Conservation (phyloP, 92 coral and sea anemone species). For the Chrysogorgia sp. region DNA sequence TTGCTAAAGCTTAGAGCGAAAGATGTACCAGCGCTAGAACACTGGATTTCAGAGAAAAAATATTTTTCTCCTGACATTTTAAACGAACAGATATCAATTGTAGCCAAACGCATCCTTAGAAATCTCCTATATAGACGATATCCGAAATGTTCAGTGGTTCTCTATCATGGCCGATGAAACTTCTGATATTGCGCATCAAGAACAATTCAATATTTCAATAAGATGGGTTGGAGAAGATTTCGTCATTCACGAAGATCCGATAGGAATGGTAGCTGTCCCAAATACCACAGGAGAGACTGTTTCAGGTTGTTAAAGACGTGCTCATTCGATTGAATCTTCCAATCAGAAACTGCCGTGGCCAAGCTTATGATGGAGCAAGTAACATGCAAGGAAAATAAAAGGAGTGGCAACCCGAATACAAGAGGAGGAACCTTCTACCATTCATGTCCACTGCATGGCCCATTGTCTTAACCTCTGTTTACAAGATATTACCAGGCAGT, state of each 20-base stretch:
- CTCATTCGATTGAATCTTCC: too few species aligned
- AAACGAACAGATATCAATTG: conserved; percentile 16
- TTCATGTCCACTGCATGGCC: conserved; percentile 31
- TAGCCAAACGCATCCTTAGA: conserved; percentile 22
- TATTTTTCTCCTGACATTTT: conserved; percentile 27
- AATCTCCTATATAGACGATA: not conserved
- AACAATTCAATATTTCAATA: conserved; percentile 18
- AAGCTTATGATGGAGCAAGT: too few species aligned
- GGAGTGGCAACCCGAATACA: conserved; percentile 56
- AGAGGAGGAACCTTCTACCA: conserved; percentile 55
- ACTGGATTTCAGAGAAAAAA: not conserved
- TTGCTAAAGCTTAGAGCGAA: conserved; percentile 15
- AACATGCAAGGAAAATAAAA: conserved; percentile 60
- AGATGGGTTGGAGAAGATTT: conserved; percentile 4
- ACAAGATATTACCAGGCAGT: conserved; percentile 23
- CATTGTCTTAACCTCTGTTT: conserved; percentile 43
- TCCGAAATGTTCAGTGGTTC: conserved; percentile 21
- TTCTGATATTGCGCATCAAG: conserved; percentile 14
- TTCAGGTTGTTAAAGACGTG: conserved; percentile 1
- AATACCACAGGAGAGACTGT: conserved; percentile 19
- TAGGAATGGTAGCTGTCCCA: conserved; percentile 28
- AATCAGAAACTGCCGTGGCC: too few species aligned
- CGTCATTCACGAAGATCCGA: conserved; percentile 14
- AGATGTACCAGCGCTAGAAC: conserved; percentile 15
- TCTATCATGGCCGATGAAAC: conserved; percentile 13